A percentile compares a stretch with the other conserved stretches of the same genome.
Conservation (phyloP, 2,888 invertebrate genomes). For the Idaea aversata region DNA sequence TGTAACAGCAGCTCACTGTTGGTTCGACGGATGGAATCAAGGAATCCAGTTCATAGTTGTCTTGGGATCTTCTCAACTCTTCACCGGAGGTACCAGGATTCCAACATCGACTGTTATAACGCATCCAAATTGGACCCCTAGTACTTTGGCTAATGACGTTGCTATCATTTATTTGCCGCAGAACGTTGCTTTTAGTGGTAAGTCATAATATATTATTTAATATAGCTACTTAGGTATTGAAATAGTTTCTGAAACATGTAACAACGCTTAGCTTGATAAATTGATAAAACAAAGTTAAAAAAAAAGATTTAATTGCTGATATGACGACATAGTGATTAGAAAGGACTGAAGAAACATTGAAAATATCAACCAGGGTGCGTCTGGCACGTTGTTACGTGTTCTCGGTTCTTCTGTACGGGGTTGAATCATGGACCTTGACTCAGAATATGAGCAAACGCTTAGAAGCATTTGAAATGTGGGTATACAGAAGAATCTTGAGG, state of each 20-base stretch:
- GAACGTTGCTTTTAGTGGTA: conserved; percentile 26
- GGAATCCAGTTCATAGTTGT: conserved; percentile 39
- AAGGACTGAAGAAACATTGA: background rate
- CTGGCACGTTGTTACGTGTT: too few species aligned
- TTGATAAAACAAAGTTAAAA: too few species aligned
- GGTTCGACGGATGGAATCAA: conserved; percentile 43
- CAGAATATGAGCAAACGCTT: too few species aligned
- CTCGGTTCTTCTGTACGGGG: too few species aligned
- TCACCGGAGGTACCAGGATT: conserved; percentile 42
- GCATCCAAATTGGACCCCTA: conserved; percentile 42
- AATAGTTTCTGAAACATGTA: background rate
- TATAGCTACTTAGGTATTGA: background rate
- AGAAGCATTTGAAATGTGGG: too few species aligned
- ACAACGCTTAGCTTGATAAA: too few species aligned
- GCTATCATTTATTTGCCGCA: conserved; percentile 33
- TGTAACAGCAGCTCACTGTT: conserved; percentile 42
- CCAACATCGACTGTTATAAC: conserved; percentile 29
- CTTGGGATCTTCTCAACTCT: conserved; percentile 41
- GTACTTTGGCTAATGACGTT: conserved; percentile 39
- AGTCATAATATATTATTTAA: conserved; percentile 10
- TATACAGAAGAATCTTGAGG: too few species aligned
- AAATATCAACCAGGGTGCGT: too few species aligned
- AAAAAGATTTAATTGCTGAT: too few species aligned
- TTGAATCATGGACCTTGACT: too few species aligned
- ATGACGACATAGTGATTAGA: background rate